Evolutionary conservation across 2,113 vertebrate species (phyloP), one percentile per base, ranked within the genome.

Genomic region (Antennarius striatus): DNA sequence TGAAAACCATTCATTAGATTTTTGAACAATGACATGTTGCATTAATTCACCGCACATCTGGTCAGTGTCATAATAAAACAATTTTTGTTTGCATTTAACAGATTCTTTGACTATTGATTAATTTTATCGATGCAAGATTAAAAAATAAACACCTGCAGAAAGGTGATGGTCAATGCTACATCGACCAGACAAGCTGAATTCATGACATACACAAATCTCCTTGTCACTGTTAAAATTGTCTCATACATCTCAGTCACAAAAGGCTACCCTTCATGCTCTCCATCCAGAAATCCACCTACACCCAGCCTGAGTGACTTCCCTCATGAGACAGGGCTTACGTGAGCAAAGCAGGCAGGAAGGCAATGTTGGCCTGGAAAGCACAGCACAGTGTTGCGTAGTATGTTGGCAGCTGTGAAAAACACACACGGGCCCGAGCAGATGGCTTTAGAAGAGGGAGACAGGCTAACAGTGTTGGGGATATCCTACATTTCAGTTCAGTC

Each of bases 311-410:
- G 77, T 61, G 79, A 73, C 57, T 79, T 84, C 77, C 83, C 88
- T 90, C 90, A 75, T 84, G 88, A 89, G 87, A 90, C 80, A 6
- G 59, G 69, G 83, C 85, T 88, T 87, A 91, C 54, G 81, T 87
- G 84, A 89, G 86, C 80, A 36, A 69, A 56, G 80, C 60, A 75
- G 54, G 73, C 80, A 81, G 73, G 75, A 71, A 75, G 63, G 64
- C 80, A 64, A 69, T 42, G 54, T 73, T 85, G 85, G 85, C 85
- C 77, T 84, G 82, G 75, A 86, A 82, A 88, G 75, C 80, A 75
- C 45, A 71, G 71, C 68, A 49, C 62, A 8, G 69, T 71, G 73
- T 60, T 80, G 84, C 80, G 75, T 81, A 81, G 82, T 76, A 64
- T 79, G 81, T 81, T 84, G 86, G 86, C 86, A 86, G 84, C 84